Conservation (phyloP, 2,797 vertebrate species). For the Petrocephalus sullivani region DNA sequence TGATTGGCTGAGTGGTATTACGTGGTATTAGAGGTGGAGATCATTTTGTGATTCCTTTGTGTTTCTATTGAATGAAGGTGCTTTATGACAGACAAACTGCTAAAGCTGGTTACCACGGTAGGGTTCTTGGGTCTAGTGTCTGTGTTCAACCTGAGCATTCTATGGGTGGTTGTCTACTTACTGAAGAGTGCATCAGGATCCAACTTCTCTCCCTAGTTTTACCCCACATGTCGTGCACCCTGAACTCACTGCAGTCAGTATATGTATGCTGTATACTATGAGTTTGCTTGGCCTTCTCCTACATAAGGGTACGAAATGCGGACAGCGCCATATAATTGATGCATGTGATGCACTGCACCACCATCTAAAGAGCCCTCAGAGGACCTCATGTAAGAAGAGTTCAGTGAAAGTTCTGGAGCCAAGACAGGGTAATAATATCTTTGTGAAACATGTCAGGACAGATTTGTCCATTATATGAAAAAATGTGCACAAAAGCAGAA, state of each 20-base stretch:
- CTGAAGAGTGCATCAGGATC: constrained; percentile 38
- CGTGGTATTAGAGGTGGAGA: background rate
- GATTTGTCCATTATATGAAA: background rate
- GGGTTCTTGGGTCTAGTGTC: constrained; percentile 68
- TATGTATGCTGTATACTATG: background rate
- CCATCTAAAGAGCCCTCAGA: background rate
- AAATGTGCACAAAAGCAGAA: background rate
- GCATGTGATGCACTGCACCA: background rate
- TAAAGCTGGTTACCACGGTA: constrained; percentile 58
- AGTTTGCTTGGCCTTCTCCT: background rate
- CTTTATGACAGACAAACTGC: constrained; percentile 31
- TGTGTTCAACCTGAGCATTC: constrained; percentile 65
- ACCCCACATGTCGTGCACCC: constrained; percentile 73
- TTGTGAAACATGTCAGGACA: background rate
- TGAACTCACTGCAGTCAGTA: constrained; percentile 59
- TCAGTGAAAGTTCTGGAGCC: background rate
- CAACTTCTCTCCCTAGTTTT: constrained; percentile 47
- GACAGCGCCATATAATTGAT: background rate
- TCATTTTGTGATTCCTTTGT: background rate
- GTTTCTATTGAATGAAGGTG: constrained; percentile 37
- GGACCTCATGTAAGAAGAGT: background rate
- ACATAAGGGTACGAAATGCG: background rate
- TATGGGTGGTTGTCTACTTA: constrained; percentile 51
- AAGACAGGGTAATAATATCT: background rate
- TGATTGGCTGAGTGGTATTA: no score